These are phyloP conservation scores for Prinia subflava DNA, from an alignment of 2,113 vertebrate species.

Conservation along the genomic window DNA sequence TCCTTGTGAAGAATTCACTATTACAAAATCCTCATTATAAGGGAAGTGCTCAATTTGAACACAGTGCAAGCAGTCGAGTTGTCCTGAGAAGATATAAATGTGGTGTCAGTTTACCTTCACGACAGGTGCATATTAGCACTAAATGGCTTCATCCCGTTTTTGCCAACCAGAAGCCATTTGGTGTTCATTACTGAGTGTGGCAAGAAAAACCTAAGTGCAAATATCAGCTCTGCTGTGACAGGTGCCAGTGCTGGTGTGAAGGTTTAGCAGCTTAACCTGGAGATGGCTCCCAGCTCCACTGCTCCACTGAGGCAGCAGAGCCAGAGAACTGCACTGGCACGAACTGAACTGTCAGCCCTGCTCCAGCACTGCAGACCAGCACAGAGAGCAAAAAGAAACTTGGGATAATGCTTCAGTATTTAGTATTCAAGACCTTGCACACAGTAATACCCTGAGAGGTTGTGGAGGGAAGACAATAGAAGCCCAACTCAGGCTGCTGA, in stretches of 20 bases:
- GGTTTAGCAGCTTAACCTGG: not conserved
- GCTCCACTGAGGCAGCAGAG: not conserved
- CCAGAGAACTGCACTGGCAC: not conserved
- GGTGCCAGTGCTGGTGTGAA: not conserved
- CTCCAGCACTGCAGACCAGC: not conserved
- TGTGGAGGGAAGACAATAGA: not conserved
- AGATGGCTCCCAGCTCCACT: not conserved
- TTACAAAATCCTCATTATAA: not conserved
- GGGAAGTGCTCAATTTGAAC: not conserved
- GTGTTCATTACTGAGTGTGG: not conserved
- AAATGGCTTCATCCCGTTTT: not conserved
- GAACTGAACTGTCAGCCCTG: not conserved
- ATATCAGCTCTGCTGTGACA: not conserved
- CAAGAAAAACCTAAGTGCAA: not conserved
- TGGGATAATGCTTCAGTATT: not conserved
- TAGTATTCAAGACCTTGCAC: not conserved
- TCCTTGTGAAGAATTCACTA: not conserved
- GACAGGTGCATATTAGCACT: not conserved
- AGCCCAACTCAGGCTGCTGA: not conserved
- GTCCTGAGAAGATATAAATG: constrained; percentile 26
- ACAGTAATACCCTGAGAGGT: not conserved
- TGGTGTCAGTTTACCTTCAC: not conserved
- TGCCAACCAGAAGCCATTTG: not conserved
- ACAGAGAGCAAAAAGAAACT: not conserved
- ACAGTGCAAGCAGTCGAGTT: constrained; percentile 29